Evolutionary conservation across 1,140 invertebrate species (phyloP).

Genomic region (Copidosoma floridanum): DNA sequence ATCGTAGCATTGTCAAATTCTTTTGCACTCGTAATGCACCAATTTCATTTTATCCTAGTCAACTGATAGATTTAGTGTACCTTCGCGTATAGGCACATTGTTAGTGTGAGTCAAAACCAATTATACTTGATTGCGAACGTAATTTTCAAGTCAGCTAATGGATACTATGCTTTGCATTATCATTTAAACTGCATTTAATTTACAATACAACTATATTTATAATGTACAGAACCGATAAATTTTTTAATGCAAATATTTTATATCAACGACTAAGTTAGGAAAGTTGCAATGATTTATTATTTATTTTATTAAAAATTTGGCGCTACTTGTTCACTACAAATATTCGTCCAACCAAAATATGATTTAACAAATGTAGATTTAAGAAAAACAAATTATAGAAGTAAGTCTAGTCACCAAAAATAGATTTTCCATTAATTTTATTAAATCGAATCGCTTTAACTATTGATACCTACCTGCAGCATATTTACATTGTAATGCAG

Average conservation of each 20-base stretch:
- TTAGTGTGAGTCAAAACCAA: too few species aligned
- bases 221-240: conserved; percentile 10
- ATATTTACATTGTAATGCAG: too few species aligned
- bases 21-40: not conserved
- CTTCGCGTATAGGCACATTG: too few species aligned
- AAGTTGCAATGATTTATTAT: conserved; percentile 11
- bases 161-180: not conserved
- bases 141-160: not conserved
- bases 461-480: too few species aligned
- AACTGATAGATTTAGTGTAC: conserved; percentile 39
- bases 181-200: not conserved
- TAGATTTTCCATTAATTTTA: too few species aligned
- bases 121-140: not conserved
- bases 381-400: conserved; percentile 4
- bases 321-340: not conserved
- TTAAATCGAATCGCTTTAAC: too few species aligned
- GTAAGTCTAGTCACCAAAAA: conserved; percentile 20
- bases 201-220: not conserved
- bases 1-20: not conserved
- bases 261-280: too few species aligned
- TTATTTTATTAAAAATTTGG: conserved; percentile 15
- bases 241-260: too few species aligned
- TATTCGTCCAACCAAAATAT: conserved; percentile 4
- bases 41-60: conserved; percentile 40
- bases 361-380: conserved; percentile 3